phyloP scores from a whole-genome alignment of 2,888 invertebrate species.

The Leptarthrus brevirostris region DNA sequence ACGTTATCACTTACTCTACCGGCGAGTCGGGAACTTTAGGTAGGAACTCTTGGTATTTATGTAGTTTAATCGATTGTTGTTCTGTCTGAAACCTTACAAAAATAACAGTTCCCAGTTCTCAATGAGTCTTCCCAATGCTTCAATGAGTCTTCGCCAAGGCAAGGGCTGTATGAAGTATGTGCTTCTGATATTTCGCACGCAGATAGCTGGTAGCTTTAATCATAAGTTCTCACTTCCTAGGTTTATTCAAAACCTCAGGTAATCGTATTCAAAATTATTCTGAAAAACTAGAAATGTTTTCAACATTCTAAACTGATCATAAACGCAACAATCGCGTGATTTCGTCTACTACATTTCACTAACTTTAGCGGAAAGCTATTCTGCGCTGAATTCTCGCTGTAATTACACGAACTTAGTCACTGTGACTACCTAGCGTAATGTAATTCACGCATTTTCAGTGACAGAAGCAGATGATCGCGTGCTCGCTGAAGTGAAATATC shows the following conservation, averaged over 20 bases:
- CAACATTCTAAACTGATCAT: not conserved
- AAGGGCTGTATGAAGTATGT: too few relatives aligned
- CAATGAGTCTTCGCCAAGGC: too few relatives aligned
- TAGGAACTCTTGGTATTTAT: too few relatives aligned
- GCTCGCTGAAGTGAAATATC: slow-evolving; percentile 45
- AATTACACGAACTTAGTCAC: slow-evolving; percentile 39
- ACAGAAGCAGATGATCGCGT: slow-evolving; percentile 48
- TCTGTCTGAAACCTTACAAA: too few relatives aligned
- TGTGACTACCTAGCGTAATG: slow-evolving; percentile 28
- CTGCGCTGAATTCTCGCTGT: slow-evolving; percentile 4
- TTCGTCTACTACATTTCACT: not conserved
- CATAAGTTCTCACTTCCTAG: too few relatives aligned
- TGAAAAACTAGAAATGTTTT: not conserved
- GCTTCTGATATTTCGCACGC: too few relatives aligned
- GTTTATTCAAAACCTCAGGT: not conserved
- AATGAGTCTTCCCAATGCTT: too few relatives aligned
- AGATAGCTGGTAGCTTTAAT: too few relatives aligned
- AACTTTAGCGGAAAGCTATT: not conserved
- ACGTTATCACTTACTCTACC: too few relatives aligned
- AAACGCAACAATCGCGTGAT: slow-evolving; percentile 3
- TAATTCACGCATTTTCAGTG: slow-evolving; percentile 26
- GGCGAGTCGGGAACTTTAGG: too few relatives aligned
- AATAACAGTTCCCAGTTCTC: too few relatives aligned
- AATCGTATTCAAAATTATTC: not conserved
- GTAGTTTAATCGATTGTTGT: too few relatives aligned